Evolutionary conservation across 2,113 vertebrate species (phyloP).

Genomic region (Euleptes europaea): DNA sequence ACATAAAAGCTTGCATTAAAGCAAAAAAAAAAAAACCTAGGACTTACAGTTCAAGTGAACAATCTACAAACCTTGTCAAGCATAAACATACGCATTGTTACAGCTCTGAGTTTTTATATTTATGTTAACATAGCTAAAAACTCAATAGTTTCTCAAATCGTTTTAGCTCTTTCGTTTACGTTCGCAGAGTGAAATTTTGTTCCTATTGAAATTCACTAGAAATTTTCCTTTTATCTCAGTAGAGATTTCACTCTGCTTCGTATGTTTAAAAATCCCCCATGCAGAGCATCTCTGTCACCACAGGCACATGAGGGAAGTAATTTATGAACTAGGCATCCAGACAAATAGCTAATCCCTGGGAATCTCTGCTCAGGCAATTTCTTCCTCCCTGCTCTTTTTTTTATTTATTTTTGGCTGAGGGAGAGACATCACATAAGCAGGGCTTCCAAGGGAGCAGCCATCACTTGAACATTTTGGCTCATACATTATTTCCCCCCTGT

Average conservation of each 20-base stretch:
- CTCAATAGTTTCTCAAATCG: background rate
- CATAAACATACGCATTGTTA: background rate
- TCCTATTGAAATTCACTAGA: background rate
- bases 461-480: background rate
- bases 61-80: background rate
- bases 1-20: background rate
- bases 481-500: background rate
- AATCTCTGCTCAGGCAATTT: background rate
- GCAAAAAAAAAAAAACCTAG: background rate
- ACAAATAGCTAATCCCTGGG: background rate
- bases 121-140: background rate
- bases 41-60: constrained; percentile 8
- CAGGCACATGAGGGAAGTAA: background rate
- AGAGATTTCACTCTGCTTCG: background rate
- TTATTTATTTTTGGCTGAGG: background rate
- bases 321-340: no score
- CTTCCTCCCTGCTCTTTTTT: no score
- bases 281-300: background rate
- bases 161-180: background rate
- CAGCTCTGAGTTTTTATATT: background rate
- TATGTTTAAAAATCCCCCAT: background rate
- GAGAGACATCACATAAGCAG: background rate
- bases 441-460: background rate
- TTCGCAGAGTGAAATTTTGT: background rate
- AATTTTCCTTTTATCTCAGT: background rate